Evolutionary conservation across 1,140 invertebrate species (phyloP).

Genomic region (Pseudomyrmex dendroicus): DNA sequence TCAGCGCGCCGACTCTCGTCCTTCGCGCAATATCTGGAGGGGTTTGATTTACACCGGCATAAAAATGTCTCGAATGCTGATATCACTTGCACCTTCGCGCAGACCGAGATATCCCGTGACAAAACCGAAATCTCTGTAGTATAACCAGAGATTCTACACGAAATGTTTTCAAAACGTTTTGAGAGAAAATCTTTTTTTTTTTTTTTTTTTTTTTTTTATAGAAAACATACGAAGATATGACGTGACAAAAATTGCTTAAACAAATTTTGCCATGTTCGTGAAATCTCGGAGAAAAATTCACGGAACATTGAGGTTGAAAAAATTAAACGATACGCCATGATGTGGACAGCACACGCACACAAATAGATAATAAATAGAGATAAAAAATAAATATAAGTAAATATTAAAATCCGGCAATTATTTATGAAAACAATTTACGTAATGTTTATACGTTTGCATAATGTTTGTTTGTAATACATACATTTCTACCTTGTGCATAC

Average conservation of each 20-base stretch:
- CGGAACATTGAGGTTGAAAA: not conserved
- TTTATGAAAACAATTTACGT: too few species aligned
- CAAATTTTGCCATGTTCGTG: too few species aligned
- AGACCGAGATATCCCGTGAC: constrained; percentile 9
- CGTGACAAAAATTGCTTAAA: not conserved
- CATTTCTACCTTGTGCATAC: constrained; percentile 24
- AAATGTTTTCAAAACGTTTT: too few species aligned
- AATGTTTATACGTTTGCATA: constrained; percentile 11
- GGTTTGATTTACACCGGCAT: constrained; percentile 83
- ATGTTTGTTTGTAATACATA: constrained; percentile 30
- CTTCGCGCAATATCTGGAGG: constrained; percentile 79
- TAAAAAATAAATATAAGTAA: constrained; percentile 24
- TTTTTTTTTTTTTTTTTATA: too few species aligned
- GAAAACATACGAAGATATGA: not conserved
- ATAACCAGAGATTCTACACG: too few species aligned
- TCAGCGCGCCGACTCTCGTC: constrained; percentile 63
- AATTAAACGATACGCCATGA: not conserved
- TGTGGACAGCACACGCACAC: not conserved
- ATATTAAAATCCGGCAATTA: constrained; percentile 42
- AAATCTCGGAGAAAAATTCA: not conserved
- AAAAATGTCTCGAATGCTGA: constrained; percentile 78
- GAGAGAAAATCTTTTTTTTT: too few species aligned
- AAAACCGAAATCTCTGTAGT: not conserved
- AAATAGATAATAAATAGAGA: constrained; percentile 17
- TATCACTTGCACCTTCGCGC: constrained; percentile 59